Percentiles rank a stretch among this genome's conserved stretches.
Evolutionary conservation across 2,113 vertebrate species (phyloP).

Genomic region (Peromyscus californicus): DNA sequence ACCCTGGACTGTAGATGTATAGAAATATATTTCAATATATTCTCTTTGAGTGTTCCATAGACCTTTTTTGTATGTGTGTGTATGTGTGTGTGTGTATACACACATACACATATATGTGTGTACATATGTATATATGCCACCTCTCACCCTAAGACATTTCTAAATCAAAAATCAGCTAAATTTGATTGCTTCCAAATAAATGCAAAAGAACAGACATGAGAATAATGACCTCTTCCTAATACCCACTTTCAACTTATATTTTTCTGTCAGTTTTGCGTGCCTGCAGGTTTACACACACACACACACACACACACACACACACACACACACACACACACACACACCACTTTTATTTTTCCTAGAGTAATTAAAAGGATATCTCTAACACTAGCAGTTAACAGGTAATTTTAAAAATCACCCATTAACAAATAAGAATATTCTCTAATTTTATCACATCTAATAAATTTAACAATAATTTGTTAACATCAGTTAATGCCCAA

Average conservation of each 20-base stretch:
- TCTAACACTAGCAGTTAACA: neutral
- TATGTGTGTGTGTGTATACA: neutral
- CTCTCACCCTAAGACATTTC: slow-evolving; percentile 13
- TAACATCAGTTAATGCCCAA: neutral
- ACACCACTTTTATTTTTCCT: slow-evolving; percentile 50
- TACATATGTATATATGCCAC: neutral
- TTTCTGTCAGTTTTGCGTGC: neutral
- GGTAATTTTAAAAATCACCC: neutral
- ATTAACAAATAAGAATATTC: slow-evolving; percentile 35
- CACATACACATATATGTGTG: rapidly evolving
- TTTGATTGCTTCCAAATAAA: slow-evolving; percentile 8
- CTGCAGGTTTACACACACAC: neutral
- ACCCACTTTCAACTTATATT: neutral
- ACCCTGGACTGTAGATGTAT: neutral
- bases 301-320: neutral
- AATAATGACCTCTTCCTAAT: neutral
- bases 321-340: neutral
- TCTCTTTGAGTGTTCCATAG: neutral
- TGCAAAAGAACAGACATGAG: slow-evolving; percentile 28
- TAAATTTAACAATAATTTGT: neutral
- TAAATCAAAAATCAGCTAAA: slow-evolving; percentile 57
- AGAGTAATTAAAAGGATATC: slow-evolving; percentile 37
- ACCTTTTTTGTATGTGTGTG: neutral
- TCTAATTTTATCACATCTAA: neutral
- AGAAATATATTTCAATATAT: slow-evolving; percentile 54